These are phyloP conservation scores for Agonum fuliginosum DNA, from an alignment of 2,888 invertebrate species.

Conservation along the genomic window DNA sequence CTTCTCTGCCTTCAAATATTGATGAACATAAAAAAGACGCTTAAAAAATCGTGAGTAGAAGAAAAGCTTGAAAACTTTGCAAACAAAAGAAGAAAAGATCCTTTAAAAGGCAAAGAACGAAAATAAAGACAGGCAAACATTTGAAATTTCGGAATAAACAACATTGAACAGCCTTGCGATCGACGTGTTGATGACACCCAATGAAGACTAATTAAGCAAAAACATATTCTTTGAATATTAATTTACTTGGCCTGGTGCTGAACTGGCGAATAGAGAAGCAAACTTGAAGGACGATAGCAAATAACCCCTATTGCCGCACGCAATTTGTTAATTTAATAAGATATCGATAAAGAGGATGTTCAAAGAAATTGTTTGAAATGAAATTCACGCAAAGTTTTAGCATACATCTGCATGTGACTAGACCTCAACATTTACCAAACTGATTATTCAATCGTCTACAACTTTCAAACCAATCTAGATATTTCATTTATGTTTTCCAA, in stretches of 20 bases:
- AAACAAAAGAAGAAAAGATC: conserved; percentile 33
- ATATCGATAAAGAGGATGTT: conserved; percentile 21
- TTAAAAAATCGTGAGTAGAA: conserved; percentile 18
- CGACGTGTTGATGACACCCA: conserved; percentile 33
- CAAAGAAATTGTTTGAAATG: conserved; percentile 35
- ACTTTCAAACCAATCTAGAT: too few species aligned
- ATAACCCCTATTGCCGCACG: background rate
- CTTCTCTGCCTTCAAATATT: conserved; percentile 10
- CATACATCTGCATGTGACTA: conserved; percentile 25
- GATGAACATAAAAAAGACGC: conserved; percentile 34
- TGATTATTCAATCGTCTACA: background rate
- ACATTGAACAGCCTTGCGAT: conserved; percentile 2
- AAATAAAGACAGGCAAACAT: conserved; percentile 22
- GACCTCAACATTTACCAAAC: background rate
- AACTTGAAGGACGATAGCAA: conserved; percentile 31
- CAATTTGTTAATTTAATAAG: conserved; percentile 30
- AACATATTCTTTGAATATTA: conserved; percentile 22
- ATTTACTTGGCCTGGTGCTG: background rate
- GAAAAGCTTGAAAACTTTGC: conserved; percentile 28
- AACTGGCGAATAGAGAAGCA: background rate
- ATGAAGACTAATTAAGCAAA: conserved; percentile 22
- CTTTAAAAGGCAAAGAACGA: conserved; percentile 8
- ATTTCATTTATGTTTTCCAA: too few species aligned
- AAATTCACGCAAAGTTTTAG: conserved; percentile 7
- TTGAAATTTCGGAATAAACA: conserved; percentile 21